A percentile compares a stretch with the other conserved stretches of the same genome.
Conservation (phyloP, 2,888 invertebrate genomes). For the Therioaphis trifolii region DNA sequence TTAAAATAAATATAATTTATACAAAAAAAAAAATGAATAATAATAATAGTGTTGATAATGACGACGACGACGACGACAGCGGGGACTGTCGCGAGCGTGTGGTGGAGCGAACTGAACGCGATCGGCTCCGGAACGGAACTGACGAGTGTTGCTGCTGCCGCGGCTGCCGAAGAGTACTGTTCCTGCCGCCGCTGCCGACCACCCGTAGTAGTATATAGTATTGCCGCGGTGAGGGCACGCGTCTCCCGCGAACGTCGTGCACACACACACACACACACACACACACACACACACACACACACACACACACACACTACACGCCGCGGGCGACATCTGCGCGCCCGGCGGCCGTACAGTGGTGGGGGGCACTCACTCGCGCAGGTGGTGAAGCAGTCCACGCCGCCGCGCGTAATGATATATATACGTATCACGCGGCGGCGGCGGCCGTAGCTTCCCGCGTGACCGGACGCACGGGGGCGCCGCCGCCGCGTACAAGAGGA, state of each 20-base stretch:
- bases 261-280: background rate
- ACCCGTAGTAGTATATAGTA: background rate
- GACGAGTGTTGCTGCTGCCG: slow-evolving; percentile 16
- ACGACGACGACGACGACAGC: background rate
- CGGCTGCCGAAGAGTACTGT: slow-evolving; percentile 4
- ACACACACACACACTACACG: background rate
- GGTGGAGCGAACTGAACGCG: slow-evolving; percentile 22
- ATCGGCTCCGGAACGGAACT: slow-evolving; percentile 59
- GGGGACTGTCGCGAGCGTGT: too few relatives aligned
- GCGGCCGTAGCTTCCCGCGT: background rate
- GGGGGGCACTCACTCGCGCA: slow-evolving; percentile 28
- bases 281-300: background rate
- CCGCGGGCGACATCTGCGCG: slow-evolving; percentile 52
- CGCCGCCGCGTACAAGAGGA: background rate
- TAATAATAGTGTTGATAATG: too few relatives aligned
- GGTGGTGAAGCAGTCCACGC: slow-evolving; percentile 33
- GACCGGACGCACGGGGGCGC: background rate
- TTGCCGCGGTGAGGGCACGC: slow-evolving; percentile 49
- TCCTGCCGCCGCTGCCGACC: slow-evolving; percentile 12
- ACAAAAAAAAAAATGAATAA: too few relatives aligned
- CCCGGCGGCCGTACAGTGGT: slow-evolving; percentile 15
- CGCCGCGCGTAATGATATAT: background rate
- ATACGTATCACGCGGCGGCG: background rate
- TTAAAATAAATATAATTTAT: too few relatives aligned
- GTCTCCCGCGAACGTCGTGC: slow-evolving; percentile 28